Conservation (phyloP, 2,888 invertebrate genomes). For the Rhingia rostrata region DNA sequence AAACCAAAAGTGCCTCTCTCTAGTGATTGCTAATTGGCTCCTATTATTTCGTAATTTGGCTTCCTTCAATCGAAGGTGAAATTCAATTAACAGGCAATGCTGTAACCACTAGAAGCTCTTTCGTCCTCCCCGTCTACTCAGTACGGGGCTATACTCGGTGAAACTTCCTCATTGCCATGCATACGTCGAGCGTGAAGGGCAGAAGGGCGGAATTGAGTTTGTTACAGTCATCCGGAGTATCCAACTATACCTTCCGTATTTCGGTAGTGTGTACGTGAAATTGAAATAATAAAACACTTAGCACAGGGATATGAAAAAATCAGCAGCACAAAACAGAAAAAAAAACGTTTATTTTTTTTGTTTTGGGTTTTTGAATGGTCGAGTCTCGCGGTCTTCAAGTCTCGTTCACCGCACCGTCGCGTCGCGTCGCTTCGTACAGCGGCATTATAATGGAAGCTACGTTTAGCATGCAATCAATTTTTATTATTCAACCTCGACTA, state of each 20-base stretch:
- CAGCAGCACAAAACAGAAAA: slow-evolving; percentile 2
- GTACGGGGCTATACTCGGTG: slow-evolving; percentile 1
- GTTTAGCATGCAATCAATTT: slow-evolving; percentile 72
- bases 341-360: not conserved
- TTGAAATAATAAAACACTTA: slow-evolving; percentile 73
- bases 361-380: slow-evolving; percentile 36
- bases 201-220: slow-evolving; percentile 58
- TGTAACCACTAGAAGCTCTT: slow-evolving; percentile 52
- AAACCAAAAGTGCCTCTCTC: slow-evolving; percentile 72
- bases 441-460: slow-evolving; percentile 55
- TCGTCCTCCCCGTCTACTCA: not conserved
- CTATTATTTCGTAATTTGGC: slow-evolving; percentile 74
- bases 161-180: slow-evolving; percentile 60
- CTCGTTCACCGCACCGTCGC: slow-evolving; percentile 7
- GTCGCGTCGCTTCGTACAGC: not conserved
- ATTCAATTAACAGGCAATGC: slow-evolving; percentile 73
- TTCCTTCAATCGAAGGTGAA: slow-evolving; percentile 74
- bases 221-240: slow-evolving; percentile 60
- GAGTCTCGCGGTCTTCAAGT: slow-evolving; percentile 51
- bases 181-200: slow-evolving; percentile 14
- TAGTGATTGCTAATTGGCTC: slow-evolving; percentile 74
- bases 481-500: slow-evolving; percentile 62
- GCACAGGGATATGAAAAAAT: slow-evolving; percentile 59
- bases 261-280: slow-evolving; percentile 59
- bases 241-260: slow-evolving; percentile 48